Evolutionary conservation across 1,140 invertebrate genomes (phyloP).

Genomic region (Drosophila repleta): DNA sequence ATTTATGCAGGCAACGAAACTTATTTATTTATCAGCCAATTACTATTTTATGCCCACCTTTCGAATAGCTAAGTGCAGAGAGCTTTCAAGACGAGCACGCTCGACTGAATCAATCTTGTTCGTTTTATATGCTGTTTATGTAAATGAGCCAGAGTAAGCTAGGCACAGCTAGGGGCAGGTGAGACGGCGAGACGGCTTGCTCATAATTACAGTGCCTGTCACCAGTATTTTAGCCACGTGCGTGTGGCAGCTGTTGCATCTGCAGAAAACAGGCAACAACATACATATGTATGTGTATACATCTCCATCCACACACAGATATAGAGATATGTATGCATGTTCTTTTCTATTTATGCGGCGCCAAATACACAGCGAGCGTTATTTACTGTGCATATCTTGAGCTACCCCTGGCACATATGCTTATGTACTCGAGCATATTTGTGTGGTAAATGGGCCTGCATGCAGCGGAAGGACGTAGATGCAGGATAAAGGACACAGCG

Average conservation of each 20-base stretch:
- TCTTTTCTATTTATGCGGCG: constrained; percentile 34
- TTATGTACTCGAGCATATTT: constrained; percentile 1
- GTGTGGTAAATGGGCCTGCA: constrained; percentile 24
- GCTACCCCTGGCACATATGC: constrained; percentile 24
- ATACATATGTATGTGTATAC: background rate
- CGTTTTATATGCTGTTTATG: background rate
- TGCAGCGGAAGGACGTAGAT: constrained; percentile 46
- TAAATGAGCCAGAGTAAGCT: background rate
- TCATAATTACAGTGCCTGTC: constrained; percentile 26
- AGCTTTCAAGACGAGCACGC: background rate
- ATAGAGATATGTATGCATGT: background rate
- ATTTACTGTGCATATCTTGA: constrained; percentile 43
- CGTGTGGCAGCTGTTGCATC: constrained; percentile 70
- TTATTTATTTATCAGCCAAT: too few species aligned
- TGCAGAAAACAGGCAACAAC: constrained; percentile 10
- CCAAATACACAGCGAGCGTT: constrained; percentile 18
- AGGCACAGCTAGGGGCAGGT: background rate
- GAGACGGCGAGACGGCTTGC: background rate
- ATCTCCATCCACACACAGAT: too few species aligned
- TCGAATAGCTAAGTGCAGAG: too few species aligned
- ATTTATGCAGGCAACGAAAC: too few species aligned
- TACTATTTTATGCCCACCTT: too few species aligned
- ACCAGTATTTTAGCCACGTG: constrained; percentile 60
- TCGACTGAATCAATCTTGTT: background rate
- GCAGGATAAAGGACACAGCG: constrained; percentile 41